Percentiles rank a stretch among this genome's conserved stretches.
Evolutionary conservation across 2,888 invertebrate species (phyloP).

Genomic region (Parapristionchus giblindavisi): DNA sequence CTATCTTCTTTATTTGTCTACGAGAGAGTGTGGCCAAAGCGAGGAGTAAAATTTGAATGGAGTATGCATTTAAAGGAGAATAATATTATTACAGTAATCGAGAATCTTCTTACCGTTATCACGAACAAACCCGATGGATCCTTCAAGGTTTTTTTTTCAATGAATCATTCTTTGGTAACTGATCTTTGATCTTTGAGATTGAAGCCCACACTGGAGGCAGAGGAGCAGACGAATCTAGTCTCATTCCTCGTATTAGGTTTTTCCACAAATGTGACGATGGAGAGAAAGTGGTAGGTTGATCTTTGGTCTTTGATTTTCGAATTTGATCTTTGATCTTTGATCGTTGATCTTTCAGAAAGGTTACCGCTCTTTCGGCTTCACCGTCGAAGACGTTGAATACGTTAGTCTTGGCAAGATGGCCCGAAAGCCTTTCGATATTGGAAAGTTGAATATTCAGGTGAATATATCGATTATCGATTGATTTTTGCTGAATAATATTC

Average conservation of each 20-base stretch:
- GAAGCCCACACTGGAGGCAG: conserved; percentile 18
- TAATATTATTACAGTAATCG: conserved; percentile 4
- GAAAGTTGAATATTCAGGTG: conserved; percentile 26
- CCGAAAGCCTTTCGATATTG: conserved; percentile 32
- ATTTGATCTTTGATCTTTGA: not conserved
- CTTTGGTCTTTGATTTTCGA: not conserved
- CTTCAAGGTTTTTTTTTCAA: too few species aligned
- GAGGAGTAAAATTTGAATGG: not conserved
- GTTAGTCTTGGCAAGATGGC: conserved; percentile 33
- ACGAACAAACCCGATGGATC: conserved; percentile 19
- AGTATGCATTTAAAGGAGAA: not conserved
- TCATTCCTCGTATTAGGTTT: conserved; percentile 33
- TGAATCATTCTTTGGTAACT: not conserved
- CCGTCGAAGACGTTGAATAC: conserved; percentile 5
- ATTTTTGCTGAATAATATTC: not conserved
- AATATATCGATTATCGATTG: not conserved
- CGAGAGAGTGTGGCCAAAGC: too few species aligned
- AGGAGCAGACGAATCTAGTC: not conserved
- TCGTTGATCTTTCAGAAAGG: conserved; percentile 13
- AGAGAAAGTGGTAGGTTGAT: conserved; percentile 26
- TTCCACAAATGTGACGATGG: conserved; percentile 39
- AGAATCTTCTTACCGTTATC: conserved; percentile 32
- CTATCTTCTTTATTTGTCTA: too few species aligned
- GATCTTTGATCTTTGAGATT: conserved; percentile 10
- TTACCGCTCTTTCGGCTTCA: conserved; percentile 33